These are phyloP conservation scores for Uloborus diversus DNA, from an alignment of 1,140 invertebrate species.

Conservation along the genomic window DNA sequence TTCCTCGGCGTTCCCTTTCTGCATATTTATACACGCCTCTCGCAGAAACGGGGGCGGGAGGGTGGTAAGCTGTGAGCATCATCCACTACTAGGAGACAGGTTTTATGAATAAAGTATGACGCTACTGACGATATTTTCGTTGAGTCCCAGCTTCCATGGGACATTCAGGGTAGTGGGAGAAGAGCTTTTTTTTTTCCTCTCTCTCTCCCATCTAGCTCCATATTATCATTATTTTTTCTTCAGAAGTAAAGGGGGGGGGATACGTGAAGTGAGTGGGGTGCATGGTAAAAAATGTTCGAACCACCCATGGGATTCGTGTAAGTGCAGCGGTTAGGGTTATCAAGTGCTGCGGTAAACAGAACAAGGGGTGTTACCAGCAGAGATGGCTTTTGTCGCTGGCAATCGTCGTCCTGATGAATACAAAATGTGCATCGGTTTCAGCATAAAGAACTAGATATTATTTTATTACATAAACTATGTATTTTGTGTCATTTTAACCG, in stretches of 20 bases:
- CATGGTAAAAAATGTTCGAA: no score
- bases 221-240: neutral
- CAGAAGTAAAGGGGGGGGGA: neutral
- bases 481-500: no score
- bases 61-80: neutral
- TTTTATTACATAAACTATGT: no score
- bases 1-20: slow-evolving; percentile 1
- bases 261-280: neutral
- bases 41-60: neutral
- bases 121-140: neutral
- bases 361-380: no score
- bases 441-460: no score
- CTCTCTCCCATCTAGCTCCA: neutral
- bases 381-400: no score
- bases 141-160: neutral
- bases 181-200: neutral
- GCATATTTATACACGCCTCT: slow-evolving; percentile 39
- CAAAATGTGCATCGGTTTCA: no score
- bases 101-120: slow-evolving; percentile 50
- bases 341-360: neutral
- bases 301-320: neutral
- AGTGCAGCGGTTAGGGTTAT: neutral
- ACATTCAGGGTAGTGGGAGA: neutral
- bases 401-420: no score
- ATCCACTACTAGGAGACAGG: slow-evolving; percentile 9